Conservation (phyloP, 1,140 invertebrate species). For the Bombus consobrinus region DNA sequence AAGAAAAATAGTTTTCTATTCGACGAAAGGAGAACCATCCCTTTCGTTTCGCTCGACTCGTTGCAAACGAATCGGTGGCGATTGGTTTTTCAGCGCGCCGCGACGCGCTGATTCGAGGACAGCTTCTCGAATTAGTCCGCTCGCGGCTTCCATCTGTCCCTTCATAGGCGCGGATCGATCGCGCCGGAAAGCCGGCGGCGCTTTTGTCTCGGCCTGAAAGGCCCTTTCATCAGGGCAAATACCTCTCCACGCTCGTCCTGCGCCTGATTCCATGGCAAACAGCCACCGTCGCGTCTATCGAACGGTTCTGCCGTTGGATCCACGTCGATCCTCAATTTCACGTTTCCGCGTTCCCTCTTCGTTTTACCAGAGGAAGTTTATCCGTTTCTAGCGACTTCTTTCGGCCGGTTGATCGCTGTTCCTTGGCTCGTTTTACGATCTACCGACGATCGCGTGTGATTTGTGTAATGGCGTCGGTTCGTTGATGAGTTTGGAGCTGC, state of each 20-base stretch:
- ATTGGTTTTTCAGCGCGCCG: conserved; percentile 18
- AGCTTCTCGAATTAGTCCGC: conserved; percentile 57
- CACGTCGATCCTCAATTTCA: conserved; percentile 15
- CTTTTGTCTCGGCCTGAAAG: conserved; percentile 64
- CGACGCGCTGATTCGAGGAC: conserved; percentile 53
- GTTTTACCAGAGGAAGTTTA: background rate
- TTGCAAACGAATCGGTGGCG: background rate
- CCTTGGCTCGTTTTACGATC: background rate
- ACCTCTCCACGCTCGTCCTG: conserved; percentile 48
- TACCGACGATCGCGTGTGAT: background rate
- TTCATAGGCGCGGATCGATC: conserved; percentile 56
- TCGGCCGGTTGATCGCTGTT: background rate
- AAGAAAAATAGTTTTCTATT: background rate
- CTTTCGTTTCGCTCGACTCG: background rate
- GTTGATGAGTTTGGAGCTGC: background rate
- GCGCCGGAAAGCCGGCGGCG: conserved; percentile 49
- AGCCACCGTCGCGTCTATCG: background rate
- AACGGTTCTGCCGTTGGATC: conserved; percentile 26
- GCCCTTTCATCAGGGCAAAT: conserved; percentile 59
- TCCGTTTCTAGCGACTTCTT: background rate
- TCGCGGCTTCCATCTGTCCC: conserved; percentile 39
- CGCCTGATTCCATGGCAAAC: conserved; percentile 33
- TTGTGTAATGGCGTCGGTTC: background rate
- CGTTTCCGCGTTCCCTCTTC: background rate
- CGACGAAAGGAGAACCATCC: background rate